Percentiles rank a stretch among this genome's conserved stretches.
These are phyloP conservation scores for Acronicta alni DNA, from an alignment of 2,888 invertebrate species.

Conservation along the genomic window DNA sequence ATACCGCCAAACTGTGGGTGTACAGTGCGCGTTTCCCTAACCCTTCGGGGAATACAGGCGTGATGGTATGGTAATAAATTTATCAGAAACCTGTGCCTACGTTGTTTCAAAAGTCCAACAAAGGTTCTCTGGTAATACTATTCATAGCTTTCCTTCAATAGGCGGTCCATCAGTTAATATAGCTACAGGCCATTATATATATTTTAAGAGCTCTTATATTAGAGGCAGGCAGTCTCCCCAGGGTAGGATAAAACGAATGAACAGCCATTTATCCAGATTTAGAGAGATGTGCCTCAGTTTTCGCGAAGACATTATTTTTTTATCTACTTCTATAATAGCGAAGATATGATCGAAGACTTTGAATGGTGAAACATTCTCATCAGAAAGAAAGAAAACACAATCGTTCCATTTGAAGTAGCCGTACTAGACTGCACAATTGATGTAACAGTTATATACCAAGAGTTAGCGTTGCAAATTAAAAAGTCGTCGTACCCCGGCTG, in stretches of 20 bases:
- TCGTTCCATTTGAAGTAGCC: too few species aligned
- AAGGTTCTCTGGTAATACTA: constrained; percentile 3
- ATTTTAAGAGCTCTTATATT: constrained; percentile 37
- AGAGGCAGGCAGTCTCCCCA: constrained; percentile 23
- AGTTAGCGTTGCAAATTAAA: too few species aligned
- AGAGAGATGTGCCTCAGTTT: constrained; percentile 28
- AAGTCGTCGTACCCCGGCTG: too few species aligned
- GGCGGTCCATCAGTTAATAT: constrained; percentile 12
- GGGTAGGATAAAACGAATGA: constrained; percentile 46
- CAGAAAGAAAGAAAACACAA: too few species aligned
- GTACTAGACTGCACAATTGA: too few species aligned
- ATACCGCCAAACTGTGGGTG: too few species aligned
- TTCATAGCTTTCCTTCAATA: constrained; percentile 16
- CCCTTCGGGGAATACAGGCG: too few species aligned
- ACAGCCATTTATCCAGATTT: constrained; percentile 44
- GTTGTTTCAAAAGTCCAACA: too few species aligned
- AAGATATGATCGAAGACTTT: not conserved
- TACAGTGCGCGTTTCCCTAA: too few species aligned
- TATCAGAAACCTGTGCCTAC: not conserved
- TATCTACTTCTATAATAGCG: not conserved
- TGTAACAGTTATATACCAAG: too few species aligned
- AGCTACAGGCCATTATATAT: constrained; percentile 29
- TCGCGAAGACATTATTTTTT: constrained; percentile 19
- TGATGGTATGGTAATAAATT: too few species aligned
- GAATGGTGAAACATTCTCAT: too few species aligned